Conservation (phyloP, 2,888 invertebrate genomes). For the Synanthedon vespiformis region DNA sequence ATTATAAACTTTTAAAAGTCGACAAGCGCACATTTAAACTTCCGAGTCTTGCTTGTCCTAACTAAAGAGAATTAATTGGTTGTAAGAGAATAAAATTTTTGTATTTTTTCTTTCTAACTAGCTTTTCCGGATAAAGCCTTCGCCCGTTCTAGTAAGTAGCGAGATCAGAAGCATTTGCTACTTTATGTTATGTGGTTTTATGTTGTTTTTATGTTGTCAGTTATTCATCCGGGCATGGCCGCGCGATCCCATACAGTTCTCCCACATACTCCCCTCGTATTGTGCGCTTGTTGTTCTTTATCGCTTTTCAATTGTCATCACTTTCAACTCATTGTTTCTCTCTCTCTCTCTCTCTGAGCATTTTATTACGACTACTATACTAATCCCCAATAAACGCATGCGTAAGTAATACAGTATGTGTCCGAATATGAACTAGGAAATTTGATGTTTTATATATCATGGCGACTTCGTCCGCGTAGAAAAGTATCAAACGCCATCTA, state of each 20-base stretch:
- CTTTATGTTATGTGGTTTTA: constrained; percentile 38
- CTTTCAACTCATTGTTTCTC: background rate
- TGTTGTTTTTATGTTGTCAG: constrained; percentile 30
- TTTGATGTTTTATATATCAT: too few relatives aligned
- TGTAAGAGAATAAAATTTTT: constrained; percentile 29
- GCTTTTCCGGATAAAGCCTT: constrained; percentile 99
- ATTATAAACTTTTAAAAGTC: constrained; percentile 24
- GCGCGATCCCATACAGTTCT: constrained; percentile 46
- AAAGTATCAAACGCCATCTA: too few relatives aligned
- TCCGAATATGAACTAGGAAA: too few relatives aligned
- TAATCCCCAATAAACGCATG: too few relatives aligned
- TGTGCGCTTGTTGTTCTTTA: constrained; percentile 70
- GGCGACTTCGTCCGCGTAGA: too few relatives aligned
- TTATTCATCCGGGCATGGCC: constrained; percentile 61
- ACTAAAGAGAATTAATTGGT: constrained; percentile 38
- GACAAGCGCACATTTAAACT: constrained; percentile 65
- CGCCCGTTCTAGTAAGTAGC: constrained; percentile 98
- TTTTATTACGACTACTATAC: too few relatives aligned
- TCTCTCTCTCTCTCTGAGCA: too few relatives aligned
- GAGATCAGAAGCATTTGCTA: constrained; percentile 55
- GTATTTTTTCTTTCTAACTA: constrained; percentile 73
- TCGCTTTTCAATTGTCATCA: constrained; percentile 25
- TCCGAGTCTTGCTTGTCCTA: constrained; percentile 41
- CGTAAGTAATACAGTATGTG: too few relatives aligned
- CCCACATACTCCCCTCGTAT: constrained; percentile 51